Evolutionary conservation across 1,140 invertebrate genomes (phyloP).

Genomic region (Drosophila leontia): DNA sequence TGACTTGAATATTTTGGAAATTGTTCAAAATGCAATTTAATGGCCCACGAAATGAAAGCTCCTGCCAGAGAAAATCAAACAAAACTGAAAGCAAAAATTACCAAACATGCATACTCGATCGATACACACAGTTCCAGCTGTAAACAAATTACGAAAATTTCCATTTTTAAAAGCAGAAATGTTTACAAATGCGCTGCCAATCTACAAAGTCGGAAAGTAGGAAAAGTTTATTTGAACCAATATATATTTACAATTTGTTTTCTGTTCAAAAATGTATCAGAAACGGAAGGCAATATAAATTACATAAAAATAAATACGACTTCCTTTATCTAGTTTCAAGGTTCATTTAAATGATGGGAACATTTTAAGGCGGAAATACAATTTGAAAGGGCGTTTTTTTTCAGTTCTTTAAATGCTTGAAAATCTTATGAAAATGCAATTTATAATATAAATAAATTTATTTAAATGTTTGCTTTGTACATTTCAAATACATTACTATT

Average conservation of each 20-base stretch:
- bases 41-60: constrained; percentile 25
- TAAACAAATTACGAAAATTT: constrained; percentile 60
- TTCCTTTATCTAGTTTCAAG: constrained; percentile 6
- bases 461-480: not conserved
- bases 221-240: constrained; percentile 28
- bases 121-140: constrained; percentile 32
- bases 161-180: constrained; percentile 45
- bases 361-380: not conserved
- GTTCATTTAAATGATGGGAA: not conserved
- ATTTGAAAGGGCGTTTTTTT: not conserved
- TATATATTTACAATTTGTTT: constrained; percentile 21
- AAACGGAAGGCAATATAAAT: constrained; percentile 18
- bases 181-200: constrained; percentile 41
- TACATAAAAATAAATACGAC: constrained; percentile 6
- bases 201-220: constrained; percentile 7
- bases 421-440: not conserved
- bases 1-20: constrained; percentile 33
- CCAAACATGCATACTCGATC: constrained; percentile 46
- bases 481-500: not conserved
- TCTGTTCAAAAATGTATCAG: constrained; percentile 24
- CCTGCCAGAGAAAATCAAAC: constrained; percentile 45
- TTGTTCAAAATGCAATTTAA: constrained; percentile 41
- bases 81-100: constrained; percentile 53
- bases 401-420: not conserved
- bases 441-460: not conserved